Conservation (phyloP, 2,888 invertebrate genomes). For the Spialia ferax region DNA sequence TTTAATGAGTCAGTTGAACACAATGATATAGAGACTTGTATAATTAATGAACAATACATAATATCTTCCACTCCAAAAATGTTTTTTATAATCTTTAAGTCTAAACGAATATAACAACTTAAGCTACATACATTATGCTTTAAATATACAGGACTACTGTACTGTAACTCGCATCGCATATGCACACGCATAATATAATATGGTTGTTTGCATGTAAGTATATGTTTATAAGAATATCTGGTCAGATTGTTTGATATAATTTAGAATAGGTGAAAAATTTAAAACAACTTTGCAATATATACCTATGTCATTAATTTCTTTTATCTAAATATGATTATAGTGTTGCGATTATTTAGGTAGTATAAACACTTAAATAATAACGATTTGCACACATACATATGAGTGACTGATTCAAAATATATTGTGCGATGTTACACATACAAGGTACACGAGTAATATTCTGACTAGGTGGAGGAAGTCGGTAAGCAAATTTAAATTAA, state of each 20-base stretch:
- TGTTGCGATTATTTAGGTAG: too few relatives aligned
- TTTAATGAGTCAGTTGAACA: conserved; percentile 59
- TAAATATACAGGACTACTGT: not conserved
- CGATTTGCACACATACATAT: too few relatives aligned
- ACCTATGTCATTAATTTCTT: too few relatives aligned
- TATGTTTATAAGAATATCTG: too few relatives aligned
- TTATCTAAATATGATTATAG: too few relatives aligned
- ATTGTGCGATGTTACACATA: conserved; percentile 14
- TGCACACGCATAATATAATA: too few relatives aligned
- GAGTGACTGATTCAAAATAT: conserved; percentile 3
- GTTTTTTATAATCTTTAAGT: conserved; percentile 20
- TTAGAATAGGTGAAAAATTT: not conserved
- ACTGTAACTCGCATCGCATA: too few relatives aligned
- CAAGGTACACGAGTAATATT: conserved; percentile 6
- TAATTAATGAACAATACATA: conserved; percentile 42
- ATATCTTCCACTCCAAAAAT: conserved; percentile 2
- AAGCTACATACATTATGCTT: conserved; percentile 3
- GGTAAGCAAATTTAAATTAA: not conserved
- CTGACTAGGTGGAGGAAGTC: conserved; percentile 18
- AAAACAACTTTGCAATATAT: too few relatives aligned
- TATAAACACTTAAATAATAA: too few relatives aligned
- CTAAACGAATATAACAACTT: conserved; percentile 7
- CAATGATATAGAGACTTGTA: conserved; percentile 55
- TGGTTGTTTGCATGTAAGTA: too few relatives aligned
- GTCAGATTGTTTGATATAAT: not conserved